Base-by-base conservation (phyloP, 2,888 invertebrate species). In the Drosophila robusta region DNA sequence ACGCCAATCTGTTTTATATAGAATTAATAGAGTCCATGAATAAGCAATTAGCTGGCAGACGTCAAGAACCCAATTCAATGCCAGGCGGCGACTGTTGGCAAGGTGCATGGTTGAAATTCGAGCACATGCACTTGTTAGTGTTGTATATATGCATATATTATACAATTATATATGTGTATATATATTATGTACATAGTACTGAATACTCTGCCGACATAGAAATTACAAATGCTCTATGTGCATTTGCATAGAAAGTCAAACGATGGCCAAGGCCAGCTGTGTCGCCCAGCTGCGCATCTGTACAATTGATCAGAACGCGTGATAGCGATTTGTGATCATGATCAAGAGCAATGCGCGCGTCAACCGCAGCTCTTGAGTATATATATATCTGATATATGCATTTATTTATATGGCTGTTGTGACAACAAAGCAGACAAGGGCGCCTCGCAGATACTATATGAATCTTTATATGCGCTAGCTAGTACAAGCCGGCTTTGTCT, bases 231-330 rank as follows among this genome's bases (percentile, higher is more conserved):
- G 56, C 29, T 44, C 16, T 26, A 3, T 32, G 26, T 46, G 39
- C 32, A 56, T 65, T 65, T 65, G 47, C 60, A 65, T 75, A 50
- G 32, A 68, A 57, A 57, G 71, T 72, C 72, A 78, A 72, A 63
- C 36, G 63, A 18, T 52, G 66, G 64, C 58, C 78, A 77, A 77
- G 78, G 77, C 41, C 70, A 57, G 18, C 12, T 41, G 5, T n/a
- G 54, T 24, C 39, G 78, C 78, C 41, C 70, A 29, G 34, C 32
- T 45, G n/a, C 46, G 18, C 58, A 47, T 39, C 34, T 63, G 64
- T 45, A 62, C 61, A 71, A 71, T 65, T 68, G 79, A 72, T 75
- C 77, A 61, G 38, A 69, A 64, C 70, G 72, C 75, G 70, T 68
- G 78, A 78, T 76, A 60, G 36, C 45, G 51, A 44, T 60, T 73